These are phyloP conservation scores for Aphelinus certus DNA, from an alignment of 1,140 invertebrate genomes.

Conservation along the genomic window DNA sequence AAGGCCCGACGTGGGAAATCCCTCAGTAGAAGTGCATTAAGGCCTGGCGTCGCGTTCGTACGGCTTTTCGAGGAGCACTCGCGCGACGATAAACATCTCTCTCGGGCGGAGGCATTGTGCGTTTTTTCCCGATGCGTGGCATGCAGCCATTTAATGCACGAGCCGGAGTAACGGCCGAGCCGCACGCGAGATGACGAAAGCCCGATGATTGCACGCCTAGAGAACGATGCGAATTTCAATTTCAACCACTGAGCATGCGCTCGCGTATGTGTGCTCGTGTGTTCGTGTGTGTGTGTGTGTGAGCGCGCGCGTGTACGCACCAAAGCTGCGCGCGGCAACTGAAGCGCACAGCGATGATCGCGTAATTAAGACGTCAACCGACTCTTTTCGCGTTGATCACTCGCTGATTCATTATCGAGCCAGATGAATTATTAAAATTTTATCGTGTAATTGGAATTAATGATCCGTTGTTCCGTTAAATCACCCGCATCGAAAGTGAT, in stretches of 20 bases:
- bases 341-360: no score
- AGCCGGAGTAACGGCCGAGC: neutral
- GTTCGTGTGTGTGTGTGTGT: no score
- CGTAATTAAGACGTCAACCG: slow-evolving; percentile 7
- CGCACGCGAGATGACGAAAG: slow-evolving; percentile 26
- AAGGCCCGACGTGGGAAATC: slow-evolving; percentile 26
- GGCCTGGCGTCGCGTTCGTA: neutral
- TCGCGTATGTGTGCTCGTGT: no score
- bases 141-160: slow-evolving; percentile 23
- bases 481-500: no score
- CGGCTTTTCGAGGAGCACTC: neutral
- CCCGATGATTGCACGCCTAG: neutral
- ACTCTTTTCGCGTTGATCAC: neutral
- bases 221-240: slow-evolving; percentile 4
- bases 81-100: neutral
- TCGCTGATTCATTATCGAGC: no score
- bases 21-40: slow-evolving; percentile 25
- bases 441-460: no score
- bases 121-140: neutral
- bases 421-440: no score
- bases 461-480: no score
- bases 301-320: no score
- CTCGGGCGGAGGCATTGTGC: neutral
- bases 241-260: no score
- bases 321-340: no score